These are phyloP conservation scores for Balaenoptera acutorostrata DNA, from an alignment of 2,113 vertebrate genomes.

Conservation along the genomic window DNA sequence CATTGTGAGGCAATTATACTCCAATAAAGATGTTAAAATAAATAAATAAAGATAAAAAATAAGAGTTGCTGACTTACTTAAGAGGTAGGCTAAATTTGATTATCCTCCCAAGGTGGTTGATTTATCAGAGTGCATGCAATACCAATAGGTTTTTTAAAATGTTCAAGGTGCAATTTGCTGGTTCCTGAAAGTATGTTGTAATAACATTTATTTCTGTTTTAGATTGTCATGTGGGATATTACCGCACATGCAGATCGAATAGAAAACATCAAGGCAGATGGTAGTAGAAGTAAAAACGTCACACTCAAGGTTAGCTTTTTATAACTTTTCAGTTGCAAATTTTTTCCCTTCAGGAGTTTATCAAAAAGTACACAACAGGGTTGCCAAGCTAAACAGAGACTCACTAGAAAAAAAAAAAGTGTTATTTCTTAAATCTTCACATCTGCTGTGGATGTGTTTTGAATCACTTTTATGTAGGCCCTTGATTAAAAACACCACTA, in stretches of 20 bases:
- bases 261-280: constrained; percentile 67
- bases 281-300: constrained; percentile 58
- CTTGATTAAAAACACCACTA: background rate
- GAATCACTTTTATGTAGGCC: background rate
- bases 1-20: too few relatives aligned
- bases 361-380: background rate
- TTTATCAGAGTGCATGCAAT: background rate
- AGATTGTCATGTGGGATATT: constrained; percentile 94
- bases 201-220: constrained; percentile 6
- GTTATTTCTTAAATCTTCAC: background rate
- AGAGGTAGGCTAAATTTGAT: background rate
- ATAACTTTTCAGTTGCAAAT: background rate
- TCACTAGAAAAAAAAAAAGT: background rate
- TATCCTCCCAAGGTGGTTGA: background rate
- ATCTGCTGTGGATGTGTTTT: background rate
- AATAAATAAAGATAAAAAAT: background rate
- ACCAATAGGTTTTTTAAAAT: background rate
- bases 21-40: too few relatives aligned
- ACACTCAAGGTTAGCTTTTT: constrained; percentile 65
- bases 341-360: background rate
- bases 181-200: background rate
- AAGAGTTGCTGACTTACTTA: background rate
- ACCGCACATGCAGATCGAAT: constrained; percentile 82
- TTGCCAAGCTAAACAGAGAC: background rate
- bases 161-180: background rate